These are phyloP conservation scores for Entomyzon cyanotis DNA, from an alignment of 2,113 vertebrate genomes.

Conservation along the genomic window DNA sequence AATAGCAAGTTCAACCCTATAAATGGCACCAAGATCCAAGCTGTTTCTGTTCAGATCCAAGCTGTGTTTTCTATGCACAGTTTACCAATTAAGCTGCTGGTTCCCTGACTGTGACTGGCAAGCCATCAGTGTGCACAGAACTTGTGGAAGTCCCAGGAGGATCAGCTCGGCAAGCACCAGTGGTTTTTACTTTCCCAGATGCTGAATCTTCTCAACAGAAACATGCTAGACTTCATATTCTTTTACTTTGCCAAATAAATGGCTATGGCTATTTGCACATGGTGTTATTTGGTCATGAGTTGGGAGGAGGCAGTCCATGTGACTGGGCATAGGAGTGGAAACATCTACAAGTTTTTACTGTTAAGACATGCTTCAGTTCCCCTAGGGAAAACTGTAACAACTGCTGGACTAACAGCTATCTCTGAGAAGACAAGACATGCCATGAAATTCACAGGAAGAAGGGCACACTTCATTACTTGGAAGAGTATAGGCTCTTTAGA, in stretches of 20 bases:
- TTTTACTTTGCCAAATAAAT: not conserved
- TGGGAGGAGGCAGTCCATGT: not conserved
- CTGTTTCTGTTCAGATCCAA: not conserved
- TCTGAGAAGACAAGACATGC: not conserved
- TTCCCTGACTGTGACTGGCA: not conserved
- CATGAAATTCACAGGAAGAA: not conserved
- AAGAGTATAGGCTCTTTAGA: not conserved
- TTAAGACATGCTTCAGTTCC: not conserved
- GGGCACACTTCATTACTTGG: not conserved
- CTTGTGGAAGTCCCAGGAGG: not conserved
- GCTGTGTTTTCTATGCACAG: not conserved
- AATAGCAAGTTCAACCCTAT: not conserved
- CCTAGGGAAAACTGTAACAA: not conserved
- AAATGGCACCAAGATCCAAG: not conserved
- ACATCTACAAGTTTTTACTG: not conserved
- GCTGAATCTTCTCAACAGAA: not conserved
- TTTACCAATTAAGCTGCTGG: constrained; percentile 1
- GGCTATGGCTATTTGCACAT: not conserved
- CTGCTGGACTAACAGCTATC: not conserved
- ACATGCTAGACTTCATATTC: not conserved
- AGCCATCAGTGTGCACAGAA: not conserved
- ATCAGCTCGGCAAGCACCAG: not conserved
- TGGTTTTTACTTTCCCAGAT: not conserved
- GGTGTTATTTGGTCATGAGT: not conserved
- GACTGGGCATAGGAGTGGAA: not conserved